Conservation (phyloP, 2,113 vertebrate species). For the Dendropsophus ebraccatus region DNA sequence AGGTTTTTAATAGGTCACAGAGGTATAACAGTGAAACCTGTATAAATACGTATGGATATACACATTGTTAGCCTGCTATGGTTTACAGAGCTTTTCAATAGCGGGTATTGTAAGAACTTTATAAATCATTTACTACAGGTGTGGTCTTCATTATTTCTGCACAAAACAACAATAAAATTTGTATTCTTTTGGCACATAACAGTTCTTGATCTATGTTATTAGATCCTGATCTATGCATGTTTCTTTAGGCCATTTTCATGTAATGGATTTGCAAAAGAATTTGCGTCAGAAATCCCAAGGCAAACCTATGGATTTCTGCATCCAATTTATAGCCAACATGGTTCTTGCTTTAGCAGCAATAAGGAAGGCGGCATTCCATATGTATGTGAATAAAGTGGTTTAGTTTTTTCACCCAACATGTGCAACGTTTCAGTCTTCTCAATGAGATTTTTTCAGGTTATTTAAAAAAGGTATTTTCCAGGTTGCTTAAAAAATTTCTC, state of each 20-base stretch:
- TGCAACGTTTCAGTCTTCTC: no score
- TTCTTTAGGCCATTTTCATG: not conserved
- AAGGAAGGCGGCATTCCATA: no score
- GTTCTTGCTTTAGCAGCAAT: no score
- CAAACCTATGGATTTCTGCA: no score
- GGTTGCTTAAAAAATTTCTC: no score
- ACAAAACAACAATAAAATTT: not conserved
- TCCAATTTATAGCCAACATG: no score
- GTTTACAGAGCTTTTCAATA: constrained; percentile 32
- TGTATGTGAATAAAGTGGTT: no score
- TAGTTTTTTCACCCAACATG: no score
- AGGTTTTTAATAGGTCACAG: constrained; percentile 51
- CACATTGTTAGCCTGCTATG: constrained; percentile 25
- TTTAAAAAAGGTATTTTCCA: no score
- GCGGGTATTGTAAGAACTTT: constrained; percentile 26
- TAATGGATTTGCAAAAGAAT: no score
- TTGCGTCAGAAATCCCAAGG: no score
- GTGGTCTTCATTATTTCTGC: constrained; percentile 41
- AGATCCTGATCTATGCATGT: not conserved
- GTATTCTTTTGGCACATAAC: not conserved
- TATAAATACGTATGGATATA: constrained; percentile 49
- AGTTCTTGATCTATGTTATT: not conserved
- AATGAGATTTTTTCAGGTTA: no score
- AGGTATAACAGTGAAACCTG: constrained; percentile 45
- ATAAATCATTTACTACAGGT: constrained; percentile 31